Evolutionary conservation across 1,140 invertebrate genomes (phyloP), one percentile per base, ranked within the genome.

Genomic region (Condylostylus longicornis): DNA sequence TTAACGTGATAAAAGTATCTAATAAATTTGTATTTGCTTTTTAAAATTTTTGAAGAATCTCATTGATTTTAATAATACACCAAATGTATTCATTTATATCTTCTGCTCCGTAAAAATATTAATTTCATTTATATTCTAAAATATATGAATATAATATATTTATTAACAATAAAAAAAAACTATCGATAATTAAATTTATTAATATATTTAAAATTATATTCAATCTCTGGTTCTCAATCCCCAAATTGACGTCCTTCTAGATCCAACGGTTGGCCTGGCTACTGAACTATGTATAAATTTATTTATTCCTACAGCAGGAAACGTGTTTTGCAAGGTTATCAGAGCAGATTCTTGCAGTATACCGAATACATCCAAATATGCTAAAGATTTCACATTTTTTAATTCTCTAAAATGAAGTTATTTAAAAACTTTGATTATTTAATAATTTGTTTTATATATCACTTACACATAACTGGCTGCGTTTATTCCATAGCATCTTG

Each of bases 221-320:
- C 49, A 85, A 63, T 90, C 86, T 54, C 84, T 68, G 23, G 87
- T 86, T 42, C 81, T 63, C 5, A 86, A 61, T 2, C 80, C 80
- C 87, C 87, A 94, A 50, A 94, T 81, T 18, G 83, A 88, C 1
- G 85, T 88, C 47, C 85, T 67, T 45, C 78, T 63, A 10, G 78
- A 72, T 2, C 85, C 86, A 9, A 89, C 83, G 1, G 87, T 91
- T 0, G 88, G 88, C 21, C 88, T 63, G 1, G 87, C 84, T 17
- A 93, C 74, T 2, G 77, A 80, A 45, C 84, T 71, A 45, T 69
- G 67, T 45, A 69, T 67, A 33, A 68, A 71, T 39, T 70, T 64
- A 50, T 71, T 71, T 37, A 71, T 51, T 14, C 64, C 62, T 32
- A 71, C 59, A 18, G 58, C 45, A 35, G 67, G 58, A 65, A 60